Conservation (phyloP, 2,797 vertebrate species). For the Eremophila alpestris region DNA sequence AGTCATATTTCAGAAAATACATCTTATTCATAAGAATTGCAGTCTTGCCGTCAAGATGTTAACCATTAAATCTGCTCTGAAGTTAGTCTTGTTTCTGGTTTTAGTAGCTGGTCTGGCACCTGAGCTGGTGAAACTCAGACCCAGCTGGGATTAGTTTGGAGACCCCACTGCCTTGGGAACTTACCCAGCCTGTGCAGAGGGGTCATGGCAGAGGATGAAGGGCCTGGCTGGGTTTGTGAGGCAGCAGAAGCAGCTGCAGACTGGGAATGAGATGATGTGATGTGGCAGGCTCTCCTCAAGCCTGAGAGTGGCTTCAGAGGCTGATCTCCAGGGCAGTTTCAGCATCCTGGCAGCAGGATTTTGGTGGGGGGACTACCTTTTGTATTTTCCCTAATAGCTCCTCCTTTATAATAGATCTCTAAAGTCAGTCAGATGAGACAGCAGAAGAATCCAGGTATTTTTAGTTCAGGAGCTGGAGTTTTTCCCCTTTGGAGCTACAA, state of each 20-base stretch:
- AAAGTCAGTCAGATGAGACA: background rate
- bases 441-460: background rate
- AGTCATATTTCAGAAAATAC: background rate
- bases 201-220: background rate
- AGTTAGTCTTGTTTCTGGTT: background rate
- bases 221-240: background rate
- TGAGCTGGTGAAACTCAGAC: background rate
- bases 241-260: background rate
- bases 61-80: background rate
- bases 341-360: background rate
- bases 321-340: background rate
- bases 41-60: background rate
- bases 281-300: background rate
- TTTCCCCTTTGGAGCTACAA: background rate
- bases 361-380: background rate
- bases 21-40: background rate
- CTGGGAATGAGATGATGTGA: background rate
- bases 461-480: background rate
- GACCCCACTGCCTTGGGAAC: background rate
- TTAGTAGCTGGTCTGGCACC: background rate
- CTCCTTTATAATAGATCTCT: background rate
- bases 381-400: background rate
- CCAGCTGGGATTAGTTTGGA: background rate
- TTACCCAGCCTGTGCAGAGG: background rate
- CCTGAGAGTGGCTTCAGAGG: background rate